phyloP scores from a whole-genome alignment of 35 echinoderm and acorn worm genomes.

The Amphiura filiformis region DNA sequence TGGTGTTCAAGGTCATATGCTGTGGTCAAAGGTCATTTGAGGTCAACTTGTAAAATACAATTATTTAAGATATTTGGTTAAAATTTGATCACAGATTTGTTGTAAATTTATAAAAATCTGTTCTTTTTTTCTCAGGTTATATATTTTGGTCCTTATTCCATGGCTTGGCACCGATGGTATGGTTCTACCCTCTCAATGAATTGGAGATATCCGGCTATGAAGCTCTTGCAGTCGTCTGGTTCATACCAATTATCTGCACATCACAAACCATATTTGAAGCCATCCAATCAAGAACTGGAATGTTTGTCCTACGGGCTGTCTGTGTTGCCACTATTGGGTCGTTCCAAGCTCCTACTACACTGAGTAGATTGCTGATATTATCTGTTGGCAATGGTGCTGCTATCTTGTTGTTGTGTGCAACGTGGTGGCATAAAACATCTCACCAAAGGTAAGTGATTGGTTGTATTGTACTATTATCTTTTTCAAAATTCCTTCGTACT shows the following conservation, averaged over 20 bases:
- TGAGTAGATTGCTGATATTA: slow-evolving; percentile 45
- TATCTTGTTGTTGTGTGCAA: slow-evolving; percentile 59
- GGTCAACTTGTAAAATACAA: no score
- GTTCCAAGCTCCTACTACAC: slow-evolving; percentile 73
- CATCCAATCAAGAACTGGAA: slow-evolving; percentile 61
- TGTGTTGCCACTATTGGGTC: slow-evolving; percentile 62
- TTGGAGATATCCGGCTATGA: slow-evolving; percentile 83
- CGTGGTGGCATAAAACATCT: slow-evolving; percentile 90
- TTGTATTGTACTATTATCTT: no score
- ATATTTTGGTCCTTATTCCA: slow-evolving; percentile 91
- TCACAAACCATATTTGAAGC: slow-evolving; percentile 21
- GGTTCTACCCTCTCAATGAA: slow-evolving; percentile 75
- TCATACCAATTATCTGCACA: slow-evolving; percentile 59
- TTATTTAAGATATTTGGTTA: no score
- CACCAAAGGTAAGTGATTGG: slow-evolving; percentile 96
- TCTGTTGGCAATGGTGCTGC: slow-evolving; percentile 70
- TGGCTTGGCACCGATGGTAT: slow-evolving; percentile 72
- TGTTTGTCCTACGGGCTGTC: slow-evolving; percentile 65
- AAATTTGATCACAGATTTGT: no score
- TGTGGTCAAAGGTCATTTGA: no score
- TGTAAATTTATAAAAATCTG: no score
- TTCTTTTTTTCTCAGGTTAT: slow-evolving; percentile 59
- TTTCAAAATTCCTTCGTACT: no score
- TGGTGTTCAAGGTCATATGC: no score
- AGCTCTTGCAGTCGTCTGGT: slow-evolving; percentile 66